Conservation (phyloP, 2,888 invertebrate species). For the Prionchulus punctatus region DNA sequence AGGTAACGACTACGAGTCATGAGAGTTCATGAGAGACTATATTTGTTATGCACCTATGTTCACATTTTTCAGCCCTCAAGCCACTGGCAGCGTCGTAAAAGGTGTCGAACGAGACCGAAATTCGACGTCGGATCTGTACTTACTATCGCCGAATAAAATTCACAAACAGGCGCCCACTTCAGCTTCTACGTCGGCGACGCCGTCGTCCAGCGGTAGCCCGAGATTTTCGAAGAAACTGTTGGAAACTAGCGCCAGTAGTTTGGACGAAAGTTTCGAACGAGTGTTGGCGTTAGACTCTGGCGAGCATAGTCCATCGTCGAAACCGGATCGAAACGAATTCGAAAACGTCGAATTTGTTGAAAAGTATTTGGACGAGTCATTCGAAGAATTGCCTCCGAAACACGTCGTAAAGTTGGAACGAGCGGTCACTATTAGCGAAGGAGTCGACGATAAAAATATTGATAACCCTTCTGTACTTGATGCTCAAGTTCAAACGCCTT, state of each 20-base stretch:
- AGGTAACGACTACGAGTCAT: background rate
- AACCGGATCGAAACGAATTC: background rate
- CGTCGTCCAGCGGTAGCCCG: too few relatives aligned
- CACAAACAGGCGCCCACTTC: background rate
- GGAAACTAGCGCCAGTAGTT: background rate
- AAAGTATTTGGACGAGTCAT: too few relatives aligned
- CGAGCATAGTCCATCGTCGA: background rate
- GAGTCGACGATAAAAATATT: background rate
- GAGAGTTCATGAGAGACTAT: background rate
- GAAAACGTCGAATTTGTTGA: background rate
- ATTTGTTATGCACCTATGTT: background rate
- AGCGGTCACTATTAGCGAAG: background rate
- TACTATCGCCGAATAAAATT: background rate
- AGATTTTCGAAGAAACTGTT: too few relatives aligned
- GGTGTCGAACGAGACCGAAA: background rate
- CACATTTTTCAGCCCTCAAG: background rate
- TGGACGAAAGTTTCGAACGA: slow-evolving; percentile 6
- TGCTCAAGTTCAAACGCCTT: background rate
- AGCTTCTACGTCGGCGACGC: background rate
- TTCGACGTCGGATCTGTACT: background rate
- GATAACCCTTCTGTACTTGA: background rate
- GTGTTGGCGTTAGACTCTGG: background rate
- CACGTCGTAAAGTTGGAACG: background rate
- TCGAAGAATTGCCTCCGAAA: too few relatives aligned
- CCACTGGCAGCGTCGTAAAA: background rate